These are phyloP conservation scores for Sphecodes monilicornis DNA, from an alignment of 2,888 invertebrate genomes.

Conservation along the genomic window DNA sequence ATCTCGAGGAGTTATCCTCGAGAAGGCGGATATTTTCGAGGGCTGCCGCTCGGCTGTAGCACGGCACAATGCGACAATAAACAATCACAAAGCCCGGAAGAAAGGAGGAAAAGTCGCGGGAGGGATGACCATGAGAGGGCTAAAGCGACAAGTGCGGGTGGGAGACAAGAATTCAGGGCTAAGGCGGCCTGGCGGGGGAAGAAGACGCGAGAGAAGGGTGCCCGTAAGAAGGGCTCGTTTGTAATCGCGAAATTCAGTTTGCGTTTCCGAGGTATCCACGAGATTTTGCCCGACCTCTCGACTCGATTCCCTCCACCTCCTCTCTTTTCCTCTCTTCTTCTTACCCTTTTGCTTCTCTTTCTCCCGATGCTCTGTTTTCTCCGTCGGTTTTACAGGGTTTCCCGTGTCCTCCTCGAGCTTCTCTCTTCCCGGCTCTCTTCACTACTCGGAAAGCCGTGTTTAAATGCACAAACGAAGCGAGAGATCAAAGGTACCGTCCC, in stretches of 20 bases:
- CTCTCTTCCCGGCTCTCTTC: conserved; percentile 52
- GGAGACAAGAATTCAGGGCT: conserved; percentile 8
- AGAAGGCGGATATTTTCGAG: conserved; percentile 61
- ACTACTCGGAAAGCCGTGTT: conserved; percentile 79
- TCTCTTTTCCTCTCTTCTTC: conserved; percentile 6
- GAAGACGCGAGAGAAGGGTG: conserved; percentile 17
- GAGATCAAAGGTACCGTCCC: conserved; percentile 79
- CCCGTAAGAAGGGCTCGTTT: conserved; percentile 66
- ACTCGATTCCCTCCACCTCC: conserved; percentile 65
- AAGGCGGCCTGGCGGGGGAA: neutral
- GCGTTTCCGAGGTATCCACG: conserved; percentile 65
- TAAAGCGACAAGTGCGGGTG: conserved; percentile 14
- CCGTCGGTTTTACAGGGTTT: conserved; percentile 31
- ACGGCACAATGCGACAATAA: conserved; percentile 65
- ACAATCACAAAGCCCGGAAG: conserved; percentile 62
- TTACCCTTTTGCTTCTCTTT: neutral
- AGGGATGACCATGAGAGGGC: conserved; percentile 30
- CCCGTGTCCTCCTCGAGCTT: conserved; percentile 39
- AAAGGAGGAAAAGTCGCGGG: conserved; percentile 29
- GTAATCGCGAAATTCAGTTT: conserved; percentile 75
- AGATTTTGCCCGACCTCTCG: conserved; percentile 77
- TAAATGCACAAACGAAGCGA: conserved; percentile 83
- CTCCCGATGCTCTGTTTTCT: conserved; percentile 13
- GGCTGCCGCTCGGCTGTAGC: conserved; percentile 45
- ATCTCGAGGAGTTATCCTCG: conserved; percentile 69